Base-by-base conservation (phyloP, 2,888 invertebrate species). In the Axea sp. region DNA sequence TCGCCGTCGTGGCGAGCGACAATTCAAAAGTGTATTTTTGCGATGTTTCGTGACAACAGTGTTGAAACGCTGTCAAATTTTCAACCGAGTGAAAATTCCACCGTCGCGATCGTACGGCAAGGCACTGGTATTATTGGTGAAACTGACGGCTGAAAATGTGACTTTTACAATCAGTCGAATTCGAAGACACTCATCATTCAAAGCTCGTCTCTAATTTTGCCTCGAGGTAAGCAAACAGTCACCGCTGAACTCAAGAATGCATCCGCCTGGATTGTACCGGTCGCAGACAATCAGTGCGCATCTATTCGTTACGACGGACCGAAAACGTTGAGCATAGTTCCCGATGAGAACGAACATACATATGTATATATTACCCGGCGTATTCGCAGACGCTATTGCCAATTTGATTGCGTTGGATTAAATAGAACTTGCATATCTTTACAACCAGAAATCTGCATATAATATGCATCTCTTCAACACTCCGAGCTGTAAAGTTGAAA, bases 181-280 rank as follows among this genome's bases (percentile, higher is more conserved):
- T 15, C 17, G 9, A n/a, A 24, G 26, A 17, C n/a, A 35, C 15
- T 60, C 28, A 19, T 60, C 47, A 47, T 37, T 60, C 37, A 15
- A 60, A 60, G 45, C 47, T 15, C 26, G 47, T 60, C 59, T 35
- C 59, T 60, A 60, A 60, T 60, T 60, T 60, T 60, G 59, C 59
- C 47, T 17, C 33, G 43, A 33, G 43, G 41, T 57, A 41, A 22
- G 57, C 57, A 57, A 43, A 57, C 57, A 57, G 57, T 31, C 57
- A 33, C 31, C 22, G 14, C 26, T 26, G 28, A 53, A 53, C 57
- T 57, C 31, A 31, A 57, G 43, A 57, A 57, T 43, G 31, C 43
- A 57, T 41, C 43, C 43, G 31, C 41, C 43, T 22, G 43, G 33
- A 57, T 57, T 57, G 43, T 57, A 43, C 57, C 57, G 33, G 24